Base-by-base conservation (phyloP, 1,140 invertebrate species). In the Habropoda laboriosa region DNA sequence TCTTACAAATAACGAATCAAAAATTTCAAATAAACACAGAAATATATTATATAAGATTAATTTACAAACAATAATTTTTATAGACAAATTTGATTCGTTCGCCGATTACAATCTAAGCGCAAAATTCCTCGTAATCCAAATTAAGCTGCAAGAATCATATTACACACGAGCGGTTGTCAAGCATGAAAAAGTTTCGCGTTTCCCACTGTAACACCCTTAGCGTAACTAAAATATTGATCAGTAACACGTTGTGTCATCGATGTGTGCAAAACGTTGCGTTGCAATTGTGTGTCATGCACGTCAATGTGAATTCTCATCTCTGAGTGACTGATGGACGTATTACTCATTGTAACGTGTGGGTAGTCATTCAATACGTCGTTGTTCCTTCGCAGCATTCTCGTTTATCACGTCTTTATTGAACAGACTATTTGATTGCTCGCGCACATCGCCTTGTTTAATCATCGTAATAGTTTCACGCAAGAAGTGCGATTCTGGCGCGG, bases 211-310 rank as follows among this genome's bases (percentile, higher is more conserved):
- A 13, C 24, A 21, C 24, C 32, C 24, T 71, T 61, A 30, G 32
- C 24, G 21, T 78, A 30, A 38, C 24, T 60, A 30, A 49, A 78
- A 49, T 78, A 71, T 78, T 47, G 67, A 71, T 78, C 42, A 70
- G 42, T 42, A 55, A 57, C 35, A 40, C 16, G 16, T 38, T 47
- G 8, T 35, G 49, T 27, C 45, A 64, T 61, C 24, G 32, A n/a
- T n/a, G 7, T n/a, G 27, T 42, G 30, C 10, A 42, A 24, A 27
- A 10, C 38, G 24, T 30, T 16, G 27, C 24, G 16, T 38, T 27
- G 21, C 38, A 30, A 21, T 16, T 10, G 38, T 16, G 10, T 12
- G 16, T 45, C 3, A 16, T 2, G 13, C 13, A 13, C n/a, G 49
- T 67, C 30, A 40, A 70, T 53, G 32, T 1, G 5, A 38, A 70